phyloP scores from a whole-genome alignment of 2,888 invertebrate species.

The Melipona bicolor region DNA sequence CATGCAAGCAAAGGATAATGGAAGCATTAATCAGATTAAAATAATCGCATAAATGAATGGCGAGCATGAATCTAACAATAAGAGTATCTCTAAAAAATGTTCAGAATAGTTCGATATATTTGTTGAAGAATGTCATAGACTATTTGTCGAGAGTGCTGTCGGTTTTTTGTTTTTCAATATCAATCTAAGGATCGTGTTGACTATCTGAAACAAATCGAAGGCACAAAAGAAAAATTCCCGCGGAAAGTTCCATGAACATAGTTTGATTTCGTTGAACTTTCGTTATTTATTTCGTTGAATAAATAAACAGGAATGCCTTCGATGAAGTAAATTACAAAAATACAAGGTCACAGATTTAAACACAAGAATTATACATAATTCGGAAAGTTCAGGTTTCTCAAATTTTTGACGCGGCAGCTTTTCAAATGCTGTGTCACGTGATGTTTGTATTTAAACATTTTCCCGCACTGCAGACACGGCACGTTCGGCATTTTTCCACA shows the following conservation, averaged over 20 bases:
- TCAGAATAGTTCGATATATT: no score
- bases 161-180: no score
- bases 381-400: background rate
- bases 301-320: background rate
- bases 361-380: background rate
- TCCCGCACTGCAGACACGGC: slow-evolving; percentile 80
- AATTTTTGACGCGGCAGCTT: slow-evolving; percentile 59
- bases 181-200: background rate
- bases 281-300: background rate
- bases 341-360: background rate
- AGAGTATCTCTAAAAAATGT: background rate
- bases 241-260: background rate
- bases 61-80: background rate
- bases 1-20: slow-evolving; percentile 30
- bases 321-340: background rate
- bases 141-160: background rate
- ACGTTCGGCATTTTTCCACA: slow-evolving; percentile 83
- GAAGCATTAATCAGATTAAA: background rate
- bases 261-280: background rate
- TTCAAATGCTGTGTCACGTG: slow-evolving; percentile 70
- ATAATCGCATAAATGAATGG: background rate
- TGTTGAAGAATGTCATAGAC: background rate
- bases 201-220: background rate
- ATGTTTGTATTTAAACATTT: slow-evolving; percentile 79
- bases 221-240: background rate